Evolutionary conservation across 2,113 vertebrate genomes (phyloP).

Genomic region (Prunella fulvescens): DNA sequence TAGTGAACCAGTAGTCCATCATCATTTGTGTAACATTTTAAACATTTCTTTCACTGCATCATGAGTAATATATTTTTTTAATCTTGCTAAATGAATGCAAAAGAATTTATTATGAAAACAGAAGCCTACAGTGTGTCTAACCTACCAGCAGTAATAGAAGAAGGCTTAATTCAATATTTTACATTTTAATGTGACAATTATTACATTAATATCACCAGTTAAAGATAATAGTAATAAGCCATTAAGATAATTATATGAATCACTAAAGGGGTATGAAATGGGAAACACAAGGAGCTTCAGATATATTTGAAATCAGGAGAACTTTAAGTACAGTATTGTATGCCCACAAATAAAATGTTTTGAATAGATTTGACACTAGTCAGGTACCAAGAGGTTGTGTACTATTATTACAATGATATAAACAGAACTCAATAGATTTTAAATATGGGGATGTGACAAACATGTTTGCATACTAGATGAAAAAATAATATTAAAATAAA

Average conservation of each 20-base stretch:
- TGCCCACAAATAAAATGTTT: slow-evolving; percentile 22
- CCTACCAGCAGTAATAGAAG: neutral
- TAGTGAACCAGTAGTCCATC: neutral
- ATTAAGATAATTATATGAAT: slow-evolving; percentile 55
- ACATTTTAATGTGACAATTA: slow-evolving; percentile 28
- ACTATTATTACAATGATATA: neutral
- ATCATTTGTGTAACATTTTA: neutral
- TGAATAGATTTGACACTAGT: slow-evolving; percentile 36
- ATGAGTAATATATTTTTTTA: neutral
- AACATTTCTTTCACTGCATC: neutral
- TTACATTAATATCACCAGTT: slow-evolving; percentile 32
- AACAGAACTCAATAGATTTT: neutral
- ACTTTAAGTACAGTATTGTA: slow-evolving; percentile 49
- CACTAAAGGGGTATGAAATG: slow-evolving; percentile 41
- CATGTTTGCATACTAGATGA: neutral
- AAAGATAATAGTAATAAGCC: slow-evolving; percentile 26
- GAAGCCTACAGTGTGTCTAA: neutral
- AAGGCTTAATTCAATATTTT: slow-evolving; percentile 11
- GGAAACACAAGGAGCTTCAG: neutral
- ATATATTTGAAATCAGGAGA: slow-evolving; percentile 6
- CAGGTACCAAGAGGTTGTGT: neutral
- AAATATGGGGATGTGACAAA: neutral
- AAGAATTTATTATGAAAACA: neutral
- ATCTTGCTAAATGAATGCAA: neutral
- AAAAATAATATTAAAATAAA: neutral